A percentile compares a stretch with the other conserved stretches of the same genome.
phyloP scores from a whole-genome alignment of 1,140 invertebrate species.

The Papilio polyxenes region DNA sequence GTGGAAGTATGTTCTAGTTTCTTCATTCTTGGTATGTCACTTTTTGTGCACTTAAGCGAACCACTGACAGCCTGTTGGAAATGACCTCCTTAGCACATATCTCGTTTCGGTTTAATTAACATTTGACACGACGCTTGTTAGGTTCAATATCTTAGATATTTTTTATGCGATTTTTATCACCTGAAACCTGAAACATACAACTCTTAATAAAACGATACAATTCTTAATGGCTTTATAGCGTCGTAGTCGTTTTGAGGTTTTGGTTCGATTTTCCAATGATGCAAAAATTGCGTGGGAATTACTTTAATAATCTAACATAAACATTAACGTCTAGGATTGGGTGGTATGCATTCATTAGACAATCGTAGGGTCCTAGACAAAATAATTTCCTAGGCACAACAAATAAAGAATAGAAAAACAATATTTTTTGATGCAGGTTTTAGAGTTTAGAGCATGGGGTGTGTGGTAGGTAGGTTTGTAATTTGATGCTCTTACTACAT shows the following conservation, averaged over 20 bases:
- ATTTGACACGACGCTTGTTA: conserved; percentile 5
- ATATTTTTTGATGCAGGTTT: neutral
- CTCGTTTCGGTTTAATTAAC: conserved; percentile 21
- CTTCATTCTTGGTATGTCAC: conserved; percentile 32
- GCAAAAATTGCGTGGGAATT: neutral
- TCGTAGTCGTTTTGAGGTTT: neutral
- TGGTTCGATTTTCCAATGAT: neutral
- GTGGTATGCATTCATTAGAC: no score
- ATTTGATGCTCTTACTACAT: conserved; percentile 11
- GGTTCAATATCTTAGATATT: neutral
- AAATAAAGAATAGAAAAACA: no score
- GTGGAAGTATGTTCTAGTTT: conserved; percentile 36
- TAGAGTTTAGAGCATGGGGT: neutral
- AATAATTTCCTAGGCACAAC: no score
- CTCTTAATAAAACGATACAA: neutral
- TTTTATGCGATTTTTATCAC: neutral
- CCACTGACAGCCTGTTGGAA: neutral
- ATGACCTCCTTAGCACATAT: conserved; percentile 19
- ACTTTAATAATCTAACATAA: neutral
- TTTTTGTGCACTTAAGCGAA: conserved; percentile 31
- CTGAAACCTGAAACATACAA: neutral
- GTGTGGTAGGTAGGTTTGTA: neutral
- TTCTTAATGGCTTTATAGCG: neutral
- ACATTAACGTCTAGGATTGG: no score
- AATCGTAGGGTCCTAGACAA: no score